Conservation (phyloP, 2,113 vertebrate species). For the Hippoglossus stenolepis region DNA sequence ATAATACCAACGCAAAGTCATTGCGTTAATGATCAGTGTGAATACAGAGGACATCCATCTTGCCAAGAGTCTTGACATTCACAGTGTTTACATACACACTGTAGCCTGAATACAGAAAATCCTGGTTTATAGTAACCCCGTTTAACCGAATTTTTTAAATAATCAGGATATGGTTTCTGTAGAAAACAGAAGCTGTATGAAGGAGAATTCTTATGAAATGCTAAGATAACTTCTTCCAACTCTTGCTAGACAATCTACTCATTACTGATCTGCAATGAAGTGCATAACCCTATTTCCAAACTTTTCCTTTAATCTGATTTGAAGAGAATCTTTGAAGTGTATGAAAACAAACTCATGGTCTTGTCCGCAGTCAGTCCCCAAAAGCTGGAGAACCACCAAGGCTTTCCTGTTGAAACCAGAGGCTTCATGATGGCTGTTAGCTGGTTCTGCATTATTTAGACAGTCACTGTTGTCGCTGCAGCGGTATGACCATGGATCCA, state of each 20-base stretch:
- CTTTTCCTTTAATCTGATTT: background rate
- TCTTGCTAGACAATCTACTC: background rate
- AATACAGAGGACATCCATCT: background rate
- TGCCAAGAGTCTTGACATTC: conserved; percentile 5
- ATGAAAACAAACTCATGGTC: background rate
- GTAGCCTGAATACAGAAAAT: conserved; percentile 21
- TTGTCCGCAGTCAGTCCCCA: background rate
- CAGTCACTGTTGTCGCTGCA: conserved; percentile 41
- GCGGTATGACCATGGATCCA: conserved; percentile 49
- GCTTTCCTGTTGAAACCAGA: conserved; percentile 63
- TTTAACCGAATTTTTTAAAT: background rate
- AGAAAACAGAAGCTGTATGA: background rate
- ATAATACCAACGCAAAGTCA: background rate
- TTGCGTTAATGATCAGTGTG: conserved; percentile 9
- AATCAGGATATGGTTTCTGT: background rate
- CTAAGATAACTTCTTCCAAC: background rate
- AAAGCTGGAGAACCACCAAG: background rate
- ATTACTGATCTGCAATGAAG: background rate
- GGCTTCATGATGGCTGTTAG: conserved; percentile 46
- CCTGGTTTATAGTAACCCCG: background rate
- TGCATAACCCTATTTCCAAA: background rate
- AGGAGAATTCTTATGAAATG: background rate
- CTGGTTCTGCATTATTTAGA: conserved; percentile 76
- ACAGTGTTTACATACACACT: conserved; percentile 13
- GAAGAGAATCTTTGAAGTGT: background rate